Percentiles rank a stretch among this genome's conserved stretches.
Evolutionary conservation across 1,140 invertebrate genomes (phyloP).

Genomic region (Portunus trituberculatus): DNA sequence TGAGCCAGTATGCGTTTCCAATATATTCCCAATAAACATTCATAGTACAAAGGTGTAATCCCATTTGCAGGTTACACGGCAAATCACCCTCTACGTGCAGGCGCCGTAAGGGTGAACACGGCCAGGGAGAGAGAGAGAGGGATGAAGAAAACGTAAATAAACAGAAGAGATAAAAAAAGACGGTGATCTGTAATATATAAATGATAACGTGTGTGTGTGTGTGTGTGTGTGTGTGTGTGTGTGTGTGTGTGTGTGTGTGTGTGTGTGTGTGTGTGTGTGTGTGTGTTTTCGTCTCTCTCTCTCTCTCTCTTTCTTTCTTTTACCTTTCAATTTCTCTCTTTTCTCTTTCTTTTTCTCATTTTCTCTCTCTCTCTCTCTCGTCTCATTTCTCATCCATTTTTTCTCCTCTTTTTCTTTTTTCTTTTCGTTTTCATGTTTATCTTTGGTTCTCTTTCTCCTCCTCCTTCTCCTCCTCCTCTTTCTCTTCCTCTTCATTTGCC

Average conservation of each 20-base stretch:
- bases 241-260: constrained; percentile 52
- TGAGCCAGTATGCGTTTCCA: not conserved
- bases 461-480: constrained; percentile 41
- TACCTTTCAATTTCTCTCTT: not conserved
- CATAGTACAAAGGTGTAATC: not conserved
- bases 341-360: not conserved
- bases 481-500: not conserved
- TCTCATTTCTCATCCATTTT: not conserved
- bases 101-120: not conserved
- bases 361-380: not conserved
- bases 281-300: not conserved
- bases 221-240: constrained; percentile 52
- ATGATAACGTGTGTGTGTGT: constrained; percentile 28
- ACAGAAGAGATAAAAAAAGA: not conserved
- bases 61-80: not conserved
- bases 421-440: no score
- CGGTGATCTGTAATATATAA: not conserved
- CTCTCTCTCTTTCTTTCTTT: not conserved
- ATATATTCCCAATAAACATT: constrained; percentile 11
- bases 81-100: not conserved
- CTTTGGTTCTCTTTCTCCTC: not conserved
- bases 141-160: not conserved
- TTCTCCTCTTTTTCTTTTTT: not conserved
- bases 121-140: not conserved
- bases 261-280: constrained; percentile 32